phyloP scores from a whole-genome alignment of 2,797 vertebrate species.

The Thalassophryne amazonica region DNA sequence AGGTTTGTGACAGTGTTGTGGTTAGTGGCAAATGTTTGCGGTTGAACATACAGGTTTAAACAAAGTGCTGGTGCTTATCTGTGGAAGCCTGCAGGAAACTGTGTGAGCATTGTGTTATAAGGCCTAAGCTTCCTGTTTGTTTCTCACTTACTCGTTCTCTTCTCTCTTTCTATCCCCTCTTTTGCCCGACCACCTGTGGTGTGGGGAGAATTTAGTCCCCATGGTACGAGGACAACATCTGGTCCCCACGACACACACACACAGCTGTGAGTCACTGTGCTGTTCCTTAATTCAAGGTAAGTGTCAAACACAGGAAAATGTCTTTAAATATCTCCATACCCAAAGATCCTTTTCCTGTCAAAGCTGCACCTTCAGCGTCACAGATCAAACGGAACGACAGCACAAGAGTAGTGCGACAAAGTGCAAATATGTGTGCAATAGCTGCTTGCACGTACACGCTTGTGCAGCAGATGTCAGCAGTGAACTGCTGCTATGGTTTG shows the following conservation, averaged over 20 bases:
- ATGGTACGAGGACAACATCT: constrained; percentile 63
- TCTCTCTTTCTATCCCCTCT: constrained; percentile 54
- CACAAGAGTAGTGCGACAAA: not conserved
- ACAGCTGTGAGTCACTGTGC: constrained; percentile 67
- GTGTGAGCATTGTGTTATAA: constrained; percentile 69
- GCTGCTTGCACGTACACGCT: constrained; percentile 2
- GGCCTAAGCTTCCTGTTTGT: constrained; percentile 76
- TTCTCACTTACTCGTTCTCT: constrained; percentile 65
- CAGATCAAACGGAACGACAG: constrained; percentile 7
- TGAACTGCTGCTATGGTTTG: constrained; percentile 11
- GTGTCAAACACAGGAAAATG: constrained; percentile 67
- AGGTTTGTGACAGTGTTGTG: constrained; percentile 2
- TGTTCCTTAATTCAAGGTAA: constrained; percentile 75
- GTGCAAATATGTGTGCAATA: not conserved
- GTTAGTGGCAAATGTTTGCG: constrained; percentile 54
- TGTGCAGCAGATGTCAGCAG: constrained; percentile 63
- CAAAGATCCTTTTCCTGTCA: constrained; percentile 48
- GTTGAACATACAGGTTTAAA: constrained; percentile 65
- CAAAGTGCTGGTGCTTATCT: constrained; percentile 76
- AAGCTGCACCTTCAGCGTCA: constrained; percentile 24
- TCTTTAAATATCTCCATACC: constrained; percentile 57
- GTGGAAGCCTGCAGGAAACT: constrained; percentile 74
- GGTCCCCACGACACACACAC: constrained; percentile 35
- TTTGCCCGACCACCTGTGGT: constrained; percentile 73
- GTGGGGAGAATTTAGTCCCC: constrained; percentile 65